Percentiles rank a stretch among this genome's conserved stretches.
phyloP scores from a whole-genome alignment of 2,113 vertebrate species.

The Onychorhynchus coronatus region DNA sequence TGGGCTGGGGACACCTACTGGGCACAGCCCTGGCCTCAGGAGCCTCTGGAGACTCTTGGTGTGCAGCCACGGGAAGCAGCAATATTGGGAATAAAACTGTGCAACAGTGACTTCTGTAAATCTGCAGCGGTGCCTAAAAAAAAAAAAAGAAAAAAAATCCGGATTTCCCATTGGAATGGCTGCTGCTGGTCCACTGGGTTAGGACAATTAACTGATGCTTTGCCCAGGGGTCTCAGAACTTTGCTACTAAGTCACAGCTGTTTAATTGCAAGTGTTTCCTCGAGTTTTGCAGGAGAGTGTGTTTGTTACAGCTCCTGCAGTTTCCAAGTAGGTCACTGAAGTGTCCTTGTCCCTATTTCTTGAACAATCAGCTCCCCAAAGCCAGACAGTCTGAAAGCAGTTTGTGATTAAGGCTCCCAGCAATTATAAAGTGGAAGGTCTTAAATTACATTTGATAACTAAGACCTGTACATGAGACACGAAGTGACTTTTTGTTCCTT shows the following conservation, averaged over 20 bases:
- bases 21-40: not conserved
- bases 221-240: not conserved
- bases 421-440: constrained; percentile 36
- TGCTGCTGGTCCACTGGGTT: not conserved
- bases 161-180: rapidly evolving
- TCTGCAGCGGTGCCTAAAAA: not conserved
- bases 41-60: not conserved
- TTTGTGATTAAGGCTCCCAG: constrained; percentile 47
- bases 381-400: constrained; percentile 17
- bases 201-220: not conserved
- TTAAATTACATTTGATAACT: constrained; percentile 20
- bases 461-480: not conserved
- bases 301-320: constrained; percentile 3
- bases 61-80: not conserved
- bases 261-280: not conserved
- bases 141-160: no score
- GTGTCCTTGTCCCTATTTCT: constrained; percentile 57
- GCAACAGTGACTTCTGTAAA: rapidly evolving
- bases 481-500: constrained; percentile 64
- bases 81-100: rapidly evolving
- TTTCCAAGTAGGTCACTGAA: constrained; percentile 28
- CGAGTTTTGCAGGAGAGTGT: not conserved
- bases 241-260: not conserved
- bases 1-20: constrained; percentile 30
- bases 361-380: constrained; percentile 36